Evolutionary conservation across 2,888 invertebrate genomes (phyloP).

Genomic region (Orchesellides sinensis): DNA sequence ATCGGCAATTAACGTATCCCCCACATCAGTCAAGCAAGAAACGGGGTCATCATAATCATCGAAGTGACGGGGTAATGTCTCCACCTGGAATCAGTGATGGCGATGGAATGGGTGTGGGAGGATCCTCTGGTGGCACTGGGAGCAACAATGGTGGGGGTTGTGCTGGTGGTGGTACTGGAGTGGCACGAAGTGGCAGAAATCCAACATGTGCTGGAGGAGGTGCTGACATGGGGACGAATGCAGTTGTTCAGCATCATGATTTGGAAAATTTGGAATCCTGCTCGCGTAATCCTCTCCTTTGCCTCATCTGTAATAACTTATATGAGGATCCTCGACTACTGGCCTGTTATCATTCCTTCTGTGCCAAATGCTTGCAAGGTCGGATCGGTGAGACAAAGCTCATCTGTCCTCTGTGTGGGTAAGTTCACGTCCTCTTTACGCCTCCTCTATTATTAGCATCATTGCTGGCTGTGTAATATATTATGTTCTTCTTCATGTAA

Average conservation of each 20-base stretch:
- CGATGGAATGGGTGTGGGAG: conserved; percentile 37
- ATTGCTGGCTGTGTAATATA: conserved; percentile 35
- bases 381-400: conserved; percentile 82
- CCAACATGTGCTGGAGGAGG: conserved; percentile 22
- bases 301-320: conserved; percentile 84
- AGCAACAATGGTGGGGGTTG: conserved; percentile 34
- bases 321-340: conserved; percentile 84
- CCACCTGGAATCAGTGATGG: conserved; percentile 62
- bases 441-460: conserved; percentile 47
- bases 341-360: conserved; percentile 85
- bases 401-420: conserved; percentile 84
- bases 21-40: conserved; percentile 65
- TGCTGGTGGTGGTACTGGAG: conserved; percentile 5
- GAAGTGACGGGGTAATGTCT: conserved; percentile 61
- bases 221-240: conserved; percentile 32
- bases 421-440: conserved; percentile 72
- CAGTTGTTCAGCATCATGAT: conserved; percentile 71
- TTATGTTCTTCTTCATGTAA: conserved; percentile 28
- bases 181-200: conserved; percentile 25
- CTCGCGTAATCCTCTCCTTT: conserved; percentile 81
- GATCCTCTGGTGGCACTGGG: conserved; percentile 27
- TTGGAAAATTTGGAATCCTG: conserved; percentile 74
- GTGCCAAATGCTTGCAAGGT: conserved; percentile 82
- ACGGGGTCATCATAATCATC: conserved; percentile 53
- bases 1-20: conserved; percentile 60